Percentiles rank a stretch among this genome's conserved stretches.
Conservation (phyloP, 1,140 invertebrate genomes). For the Ostrea denselamellosa region DNA sequence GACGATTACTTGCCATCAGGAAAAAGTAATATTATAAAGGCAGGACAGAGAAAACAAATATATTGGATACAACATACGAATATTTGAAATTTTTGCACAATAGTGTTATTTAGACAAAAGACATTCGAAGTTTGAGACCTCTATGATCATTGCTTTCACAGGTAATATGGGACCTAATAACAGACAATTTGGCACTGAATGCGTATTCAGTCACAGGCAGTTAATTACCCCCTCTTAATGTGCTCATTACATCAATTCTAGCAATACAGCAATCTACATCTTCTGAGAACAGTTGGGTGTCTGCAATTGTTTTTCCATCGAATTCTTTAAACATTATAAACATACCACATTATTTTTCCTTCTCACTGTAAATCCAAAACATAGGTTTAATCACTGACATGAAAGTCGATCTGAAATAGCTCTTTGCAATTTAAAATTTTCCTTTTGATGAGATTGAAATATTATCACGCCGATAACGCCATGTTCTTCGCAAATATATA, state of each 20-base stretch:
- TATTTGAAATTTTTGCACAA: background rate
- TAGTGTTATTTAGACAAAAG: slow-evolving; percentile 5
- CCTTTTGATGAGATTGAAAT: too few relatives aligned
- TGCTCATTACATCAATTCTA: background rate
- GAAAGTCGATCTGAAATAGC: too few relatives aligned
- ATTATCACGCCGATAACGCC: too few relatives aligned
- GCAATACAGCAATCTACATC: background rate
- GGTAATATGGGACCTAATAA: background rate
- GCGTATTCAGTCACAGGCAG: background rate
- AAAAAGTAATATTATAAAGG: background rate
- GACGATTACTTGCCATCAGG: background rate
- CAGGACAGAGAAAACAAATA: background rate
- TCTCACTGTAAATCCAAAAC: too few relatives aligned
- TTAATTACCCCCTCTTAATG: background rate
- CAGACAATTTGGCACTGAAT: background rate
- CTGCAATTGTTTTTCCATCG: background rate
- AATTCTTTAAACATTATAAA: background rate
- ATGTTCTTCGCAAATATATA: too few relatives aligned
- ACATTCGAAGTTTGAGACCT: background rate
- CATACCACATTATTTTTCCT: too few relatives aligned
- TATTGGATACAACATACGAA: background rate
- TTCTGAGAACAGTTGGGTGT: background rate
- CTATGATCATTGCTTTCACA: background rate
- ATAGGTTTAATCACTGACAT: too few relatives aligned
- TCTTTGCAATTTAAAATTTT: too few relatives aligned